Percentiles rank a stretch among this genome's conserved stretches.
phyloP scores from a whole-genome alignment of 2,888 invertebrate species.

The Malacosoma neustria region DNA sequence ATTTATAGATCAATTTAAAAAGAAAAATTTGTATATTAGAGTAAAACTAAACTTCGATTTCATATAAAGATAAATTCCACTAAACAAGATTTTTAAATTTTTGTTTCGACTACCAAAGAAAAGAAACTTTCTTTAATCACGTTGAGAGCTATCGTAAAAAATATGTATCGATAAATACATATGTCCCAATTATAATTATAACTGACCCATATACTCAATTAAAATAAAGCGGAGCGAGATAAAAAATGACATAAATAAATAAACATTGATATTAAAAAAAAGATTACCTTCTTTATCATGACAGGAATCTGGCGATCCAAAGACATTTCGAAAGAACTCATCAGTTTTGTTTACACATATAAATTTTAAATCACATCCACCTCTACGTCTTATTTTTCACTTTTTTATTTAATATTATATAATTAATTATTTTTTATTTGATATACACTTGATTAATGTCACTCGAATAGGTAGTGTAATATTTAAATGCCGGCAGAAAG shows the following conservation, averaged over 20 bases:
- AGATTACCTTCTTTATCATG: conserved; percentile 57
- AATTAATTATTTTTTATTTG: conserved; percentile 34
- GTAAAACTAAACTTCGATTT: too few species aligned
- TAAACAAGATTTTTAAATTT: too few species aligned
- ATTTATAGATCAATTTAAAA: too few species aligned
- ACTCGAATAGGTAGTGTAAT: conserved; percentile 23
- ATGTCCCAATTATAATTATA: not conserved
- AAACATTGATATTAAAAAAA: conserved; percentile 2
- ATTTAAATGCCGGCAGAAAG: conserved; percentile 24
- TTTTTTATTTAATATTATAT: conserved; percentile 30
- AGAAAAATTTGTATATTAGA: too few species aligned
- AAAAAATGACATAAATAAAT: not conserved
- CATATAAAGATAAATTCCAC: too few species aligned
- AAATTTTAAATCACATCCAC: conserved; percentile 36
- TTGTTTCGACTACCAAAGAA: too few species aligned
- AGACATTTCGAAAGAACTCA: conserved; percentile 60
- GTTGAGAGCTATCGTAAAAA: too few species aligned
- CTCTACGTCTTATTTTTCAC: conserved; percentile 28
- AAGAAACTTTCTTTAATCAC: too few species aligned
- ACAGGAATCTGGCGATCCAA: conserved; percentile 60
- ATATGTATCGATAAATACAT: not conserved
- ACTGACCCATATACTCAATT: not conserved
- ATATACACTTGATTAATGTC: conserved; percentile 42
- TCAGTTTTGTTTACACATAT: conserved; percentile 31
- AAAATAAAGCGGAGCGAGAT: conserved; percentile 1